phyloP scores from a whole-genome alignment of 2,888 invertebrate species.

The Orthosia cruda region DNA sequence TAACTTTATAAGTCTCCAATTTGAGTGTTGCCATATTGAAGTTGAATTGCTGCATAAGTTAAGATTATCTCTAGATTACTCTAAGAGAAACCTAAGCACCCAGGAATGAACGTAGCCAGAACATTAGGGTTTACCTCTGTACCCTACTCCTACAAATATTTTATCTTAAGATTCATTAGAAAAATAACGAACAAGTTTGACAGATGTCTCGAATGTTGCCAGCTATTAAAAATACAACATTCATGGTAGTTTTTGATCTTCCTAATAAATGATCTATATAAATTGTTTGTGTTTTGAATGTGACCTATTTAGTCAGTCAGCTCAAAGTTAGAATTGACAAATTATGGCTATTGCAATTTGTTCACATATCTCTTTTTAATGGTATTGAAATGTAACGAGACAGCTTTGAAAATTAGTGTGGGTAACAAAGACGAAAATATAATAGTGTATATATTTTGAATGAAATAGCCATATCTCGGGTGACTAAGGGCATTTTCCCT shows the following conservation, averaged over 20 bases:
- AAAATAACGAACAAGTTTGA: not conserved
- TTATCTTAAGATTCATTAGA: not conserved
- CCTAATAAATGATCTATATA: conserved; percentile 2
- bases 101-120: not conserved
- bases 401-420: conserved; percentile 8
- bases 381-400: conserved; percentile 28
- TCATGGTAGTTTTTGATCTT: conserved; percentile 34
- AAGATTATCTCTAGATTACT: conserved; percentile 1
- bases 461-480: too few species aligned
- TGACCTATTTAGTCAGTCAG: conserved; percentile 29
- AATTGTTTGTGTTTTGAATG: conserved; percentile 62
- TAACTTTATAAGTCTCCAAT: conserved; percentile 8
- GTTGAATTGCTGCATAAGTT: not conserved
- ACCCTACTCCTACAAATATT: not conserved
- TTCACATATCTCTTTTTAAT: conserved; percentile 58
- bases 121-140: not conserved
- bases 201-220: conserved; percentile 30
- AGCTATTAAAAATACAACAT: conserved; percentile 19
- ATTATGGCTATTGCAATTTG: conserved; percentile 28
- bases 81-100: not conserved
- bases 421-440: not conserved
- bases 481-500: not conserved
- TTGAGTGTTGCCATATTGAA: conserved; percentile 4
- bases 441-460: not conserved
- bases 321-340: conserved; percentile 50